Evolutionary conservation across 2,113 vertebrate genomes (phyloP).

Genomic region (Arizona elegans): DNA sequence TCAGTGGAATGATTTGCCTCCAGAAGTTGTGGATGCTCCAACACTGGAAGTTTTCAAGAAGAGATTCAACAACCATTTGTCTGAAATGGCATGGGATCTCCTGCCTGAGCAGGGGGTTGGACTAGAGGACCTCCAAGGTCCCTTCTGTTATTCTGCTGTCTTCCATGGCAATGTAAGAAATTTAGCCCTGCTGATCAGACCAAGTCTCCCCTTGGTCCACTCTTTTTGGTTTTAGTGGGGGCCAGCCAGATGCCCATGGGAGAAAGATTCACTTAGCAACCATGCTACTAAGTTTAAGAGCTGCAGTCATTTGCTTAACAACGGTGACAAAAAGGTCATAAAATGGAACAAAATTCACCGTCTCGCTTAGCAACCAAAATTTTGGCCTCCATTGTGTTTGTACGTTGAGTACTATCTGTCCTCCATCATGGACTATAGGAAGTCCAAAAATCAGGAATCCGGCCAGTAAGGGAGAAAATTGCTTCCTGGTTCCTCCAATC

Average conservation of each 20-base stretch:
- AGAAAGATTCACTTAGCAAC: too few species aligned
- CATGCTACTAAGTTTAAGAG: too few species aligned
- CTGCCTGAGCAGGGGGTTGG: neutral
- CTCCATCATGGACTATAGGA: fast-evolving
- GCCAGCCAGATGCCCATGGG: neutral
- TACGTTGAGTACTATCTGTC: neutral
- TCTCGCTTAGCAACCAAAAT: neutral
- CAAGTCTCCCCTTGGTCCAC: too few species aligned
- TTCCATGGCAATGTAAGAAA: neutral
- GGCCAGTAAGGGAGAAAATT: neutral
- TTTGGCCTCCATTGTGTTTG: neutral
- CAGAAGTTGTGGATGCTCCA: neutral
- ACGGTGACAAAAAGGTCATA: neutral
- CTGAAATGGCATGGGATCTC: neutral
- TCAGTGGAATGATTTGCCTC: fast-evolving
- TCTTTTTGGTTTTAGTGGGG: neutral
- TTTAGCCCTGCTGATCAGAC: neutral
- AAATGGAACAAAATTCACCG: neutral
- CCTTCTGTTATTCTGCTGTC: neutral
- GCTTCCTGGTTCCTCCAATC: neutral
- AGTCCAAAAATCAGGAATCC: neutral
- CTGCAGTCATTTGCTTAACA: neutral
- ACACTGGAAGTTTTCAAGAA: neutral
- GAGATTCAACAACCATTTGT: neutral
- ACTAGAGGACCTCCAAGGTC: neutral